Base-by-base conservation (phyloP, 1,140 invertebrate species). In the Diploscapter pachys region DNA sequence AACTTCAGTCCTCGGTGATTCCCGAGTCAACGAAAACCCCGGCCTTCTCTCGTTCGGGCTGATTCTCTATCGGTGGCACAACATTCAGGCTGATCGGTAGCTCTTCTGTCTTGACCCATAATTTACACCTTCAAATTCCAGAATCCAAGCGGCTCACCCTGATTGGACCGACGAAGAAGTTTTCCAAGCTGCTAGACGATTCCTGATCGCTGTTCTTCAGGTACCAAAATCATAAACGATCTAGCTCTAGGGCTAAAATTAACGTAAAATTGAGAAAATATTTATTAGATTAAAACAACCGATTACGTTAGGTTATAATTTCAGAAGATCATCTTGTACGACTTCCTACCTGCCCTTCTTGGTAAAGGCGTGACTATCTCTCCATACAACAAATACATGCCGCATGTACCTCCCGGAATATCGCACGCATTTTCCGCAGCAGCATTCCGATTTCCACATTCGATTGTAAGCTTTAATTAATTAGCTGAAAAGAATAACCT, bases 391-490 rank as follows among this genome's bases (percentile, higher is more conserved):
- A 87, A 93, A 0, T 98, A 98, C 87, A 92, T 93, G 68, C 89
- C 93, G 4, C 93, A 96, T 82, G 89, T 96, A 2, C 94, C 98
- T 86, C 95, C 96, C 0, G 95, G 95, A 11, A 91, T 99, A 56
- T 93, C 93, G 6, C 95, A 98, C 81, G 92, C 94, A n/a, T 99
- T 99, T 85, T 95, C 98, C 80, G 93, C 93, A 51, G 94, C 96
- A 0, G 96, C 96, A 2, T 98, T 98, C 87, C 90, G 96, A 6
- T 98, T 96, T 84, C 95, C 96, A 0, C 96, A 98, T 82, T 96
- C 96, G 0, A 80, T 85, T 49, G 83, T 31, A 31, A 31, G 31
- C 1, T 31, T 31, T 31, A 31, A 31, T 0, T 31, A 31, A 1
- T 31, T 31, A 31, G 31, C 0, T 31, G 31, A 31, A 31, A 31